Evolutionary conservation across 2,113 vertebrate genomes (phyloP).

Genomic region (Platycercus adscitus): DNA sequence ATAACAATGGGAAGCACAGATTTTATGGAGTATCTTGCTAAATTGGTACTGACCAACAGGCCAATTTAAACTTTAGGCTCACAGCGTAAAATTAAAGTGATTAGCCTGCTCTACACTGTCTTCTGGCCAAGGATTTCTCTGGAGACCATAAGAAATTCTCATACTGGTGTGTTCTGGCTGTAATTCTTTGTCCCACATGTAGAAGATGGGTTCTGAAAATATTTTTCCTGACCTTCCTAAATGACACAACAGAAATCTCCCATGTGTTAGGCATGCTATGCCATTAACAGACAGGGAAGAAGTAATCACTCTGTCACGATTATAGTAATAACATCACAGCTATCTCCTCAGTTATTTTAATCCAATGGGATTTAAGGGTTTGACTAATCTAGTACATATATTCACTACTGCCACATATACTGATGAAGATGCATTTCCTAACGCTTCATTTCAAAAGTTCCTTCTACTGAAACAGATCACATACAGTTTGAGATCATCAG

Average conservation of each 20-base stretch:
- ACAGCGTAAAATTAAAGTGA: not conserved
- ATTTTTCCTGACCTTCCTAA: not conserved
- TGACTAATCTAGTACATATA: not conserved
- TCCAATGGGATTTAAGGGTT: not conserved
- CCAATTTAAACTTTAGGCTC: not conserved
- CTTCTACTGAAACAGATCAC: not conserved
- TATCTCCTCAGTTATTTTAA: slow-evolving; percentile 25
- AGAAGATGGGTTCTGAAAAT: not conserved
- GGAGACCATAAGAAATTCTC: not conserved
- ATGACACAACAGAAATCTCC: not conserved
- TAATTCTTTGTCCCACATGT: not conserved
- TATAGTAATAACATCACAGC: slow-evolving; percentile 19
- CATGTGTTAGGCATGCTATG: not conserved
- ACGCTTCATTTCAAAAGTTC: not conserved
- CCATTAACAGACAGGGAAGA: not conserved
- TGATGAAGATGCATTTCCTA: not conserved
- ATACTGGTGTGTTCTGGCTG: not conserved
- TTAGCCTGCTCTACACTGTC: not conserved
- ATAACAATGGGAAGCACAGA: not conserved
- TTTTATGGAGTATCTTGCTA: not conserved
- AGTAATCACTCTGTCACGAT: not conserved
- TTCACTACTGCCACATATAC: not conserved
- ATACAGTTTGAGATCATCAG: not conserved
- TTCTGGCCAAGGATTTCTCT: not conserved
- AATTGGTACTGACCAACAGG: not conserved